A percentile compares a stretch with the other conserved stretches of the same genome.
phyloP scores from a whole-genome alignment of 2,888 invertebrate genomes.

The Hyposoter didymator region DNA sequence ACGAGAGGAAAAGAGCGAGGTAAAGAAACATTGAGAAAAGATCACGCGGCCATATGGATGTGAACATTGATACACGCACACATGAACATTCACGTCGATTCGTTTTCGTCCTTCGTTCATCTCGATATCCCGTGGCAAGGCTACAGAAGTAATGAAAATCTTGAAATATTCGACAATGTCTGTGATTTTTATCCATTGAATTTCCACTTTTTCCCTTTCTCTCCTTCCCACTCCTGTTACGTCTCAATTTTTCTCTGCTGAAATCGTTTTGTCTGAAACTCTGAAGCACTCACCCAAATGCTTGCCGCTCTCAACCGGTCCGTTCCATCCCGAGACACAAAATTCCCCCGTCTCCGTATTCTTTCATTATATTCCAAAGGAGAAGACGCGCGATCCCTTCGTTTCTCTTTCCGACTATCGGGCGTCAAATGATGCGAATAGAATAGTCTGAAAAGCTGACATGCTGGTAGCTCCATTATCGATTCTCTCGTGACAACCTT shows the following conservation, averaged over 20 bases:
- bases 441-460: slow-evolving; percentile 79
- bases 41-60: neutral
- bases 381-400: slow-evolving; percentile 27
- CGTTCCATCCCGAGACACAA: slow-evolving; percentile 53
- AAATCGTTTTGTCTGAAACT: slow-evolving; percentile 60
- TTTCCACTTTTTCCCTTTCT: slow-evolving; percentile 67
- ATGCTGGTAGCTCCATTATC: slow-evolving; percentile 78
- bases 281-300: slow-evolving; percentile 52
- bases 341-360: slow-evolving; percentile 40
- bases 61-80: neutral
- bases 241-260: slow-evolving; percentile 23
- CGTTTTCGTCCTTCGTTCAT: slow-evolving; percentile 75
- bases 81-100: slow-evolving; percentile 65
- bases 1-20: slow-evolving; percentile 61
- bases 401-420: slow-evolving; percentile 77
- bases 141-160: slow-evolving; percentile 36
- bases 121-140: slow-evolving; percentile 61
- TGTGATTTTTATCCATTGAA: slow-evolving; percentile 82
- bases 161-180: slow-evolving; percentile 76
- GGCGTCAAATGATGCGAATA: slow-evolving; percentile 83
- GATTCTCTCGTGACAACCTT: slow-evolving; percentile 70
- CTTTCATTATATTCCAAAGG: slow-evolving; percentile 19
- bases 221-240: slow-evolving; percentile 15
- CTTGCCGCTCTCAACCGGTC: slow-evolving; percentile 46
- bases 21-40: slow-evolving; percentile 16